Base-by-base conservation (phyloP, 2,797 vertebrate genomes). In the Pelodytes ibericus region DNA sequence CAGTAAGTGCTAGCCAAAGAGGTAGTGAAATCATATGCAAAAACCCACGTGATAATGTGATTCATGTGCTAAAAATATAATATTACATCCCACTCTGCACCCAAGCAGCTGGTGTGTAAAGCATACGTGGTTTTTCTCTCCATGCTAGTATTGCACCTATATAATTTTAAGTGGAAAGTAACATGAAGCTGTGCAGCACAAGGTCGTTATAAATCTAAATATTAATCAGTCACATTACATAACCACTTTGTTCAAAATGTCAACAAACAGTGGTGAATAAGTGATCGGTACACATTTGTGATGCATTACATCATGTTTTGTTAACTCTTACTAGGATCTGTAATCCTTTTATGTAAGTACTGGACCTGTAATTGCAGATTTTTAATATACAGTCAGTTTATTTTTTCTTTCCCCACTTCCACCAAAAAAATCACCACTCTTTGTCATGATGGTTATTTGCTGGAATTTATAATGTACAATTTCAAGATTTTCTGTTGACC, bases 51-150 rank as follows among this genome's bases (percentile, higher is more conserved):
- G 63, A 74, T 26, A 18, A 25, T 33, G 58, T 72, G 70, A 73
- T 3, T 73, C 71, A 73, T 73, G 13, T 30, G 20, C 30, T 64
- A 64, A 26, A 73, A 63, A 73, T 73, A 53, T 8, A 16, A 53
- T 22, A 53, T 7, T 53, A 64, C 30, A 56, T 20, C 20, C 29
- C 47, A 22, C 59, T 36, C 47, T 27, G 24, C 30, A 62, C 26
- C 18, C 29, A 7, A 47, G 41, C 59, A 72, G 61, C 27, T 51
- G 41, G 29, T 63, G 51, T 65, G 27, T 47, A 63, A 64, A 53
- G 39, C 59, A 29, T 26, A 51, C 75, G 29, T 68, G 29, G 25
- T 71, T 47, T 33, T 15, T 60, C 66, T 47, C 22, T 27, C 26
- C 16, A 27, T 47, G 63, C 49, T 4, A 53, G 7, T 24, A 6